phyloP scores from a whole-genome alignment of 2,888 invertebrate species.

The Polydrusus pterygomalis region DNA sequence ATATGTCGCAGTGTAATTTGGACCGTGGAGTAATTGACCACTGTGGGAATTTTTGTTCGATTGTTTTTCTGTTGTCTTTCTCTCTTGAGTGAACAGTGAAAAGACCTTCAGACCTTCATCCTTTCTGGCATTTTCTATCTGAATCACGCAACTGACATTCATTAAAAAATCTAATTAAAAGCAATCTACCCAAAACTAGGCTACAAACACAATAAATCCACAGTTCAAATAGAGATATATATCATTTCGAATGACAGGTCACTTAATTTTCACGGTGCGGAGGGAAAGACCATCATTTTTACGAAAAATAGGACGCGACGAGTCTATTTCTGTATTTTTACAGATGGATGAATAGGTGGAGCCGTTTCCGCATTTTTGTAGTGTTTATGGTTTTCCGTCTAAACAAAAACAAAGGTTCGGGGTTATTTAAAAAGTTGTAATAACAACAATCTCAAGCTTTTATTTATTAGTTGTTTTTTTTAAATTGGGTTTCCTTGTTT shows the following conservation, averaged over 20 bases:
- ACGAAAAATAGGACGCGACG: not conserved
- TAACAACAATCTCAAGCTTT: no score
- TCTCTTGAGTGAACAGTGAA: no score
- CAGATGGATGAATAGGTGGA: slow-evolving; percentile 12
- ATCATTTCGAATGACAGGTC: slow-evolving; percentile 12
- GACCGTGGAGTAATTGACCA: no score
- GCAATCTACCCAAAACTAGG: not conserved
- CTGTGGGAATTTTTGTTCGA: no score
- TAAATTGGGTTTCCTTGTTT: no score
- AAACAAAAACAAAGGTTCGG: slow-evolving; percentile 5
- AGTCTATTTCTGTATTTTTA: slow-evolving; percentile 13
- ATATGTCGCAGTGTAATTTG: no score
- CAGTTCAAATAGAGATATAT: slow-evolving; percentile 8
- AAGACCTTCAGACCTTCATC: no score
- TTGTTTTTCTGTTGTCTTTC: no score
- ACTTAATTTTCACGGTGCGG: slow-evolving; percentile 9
- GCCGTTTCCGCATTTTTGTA: slow-evolving; percentile 18
- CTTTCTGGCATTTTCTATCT: not conserved
- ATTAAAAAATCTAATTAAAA: slow-evolving; percentile 12
- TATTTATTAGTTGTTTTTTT: no score
- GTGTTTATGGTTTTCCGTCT: slow-evolving; percentile 1
- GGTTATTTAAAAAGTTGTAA: not conserved
- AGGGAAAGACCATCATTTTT: not conserved
- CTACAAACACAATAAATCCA: not conserved
- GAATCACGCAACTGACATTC: slow-evolving; percentile 1